These are phyloP conservation scores for Aporrectodea caliginosa DNA, from an alignment of 1,140 invertebrate species.

Conservation along the genomic window DNA sequence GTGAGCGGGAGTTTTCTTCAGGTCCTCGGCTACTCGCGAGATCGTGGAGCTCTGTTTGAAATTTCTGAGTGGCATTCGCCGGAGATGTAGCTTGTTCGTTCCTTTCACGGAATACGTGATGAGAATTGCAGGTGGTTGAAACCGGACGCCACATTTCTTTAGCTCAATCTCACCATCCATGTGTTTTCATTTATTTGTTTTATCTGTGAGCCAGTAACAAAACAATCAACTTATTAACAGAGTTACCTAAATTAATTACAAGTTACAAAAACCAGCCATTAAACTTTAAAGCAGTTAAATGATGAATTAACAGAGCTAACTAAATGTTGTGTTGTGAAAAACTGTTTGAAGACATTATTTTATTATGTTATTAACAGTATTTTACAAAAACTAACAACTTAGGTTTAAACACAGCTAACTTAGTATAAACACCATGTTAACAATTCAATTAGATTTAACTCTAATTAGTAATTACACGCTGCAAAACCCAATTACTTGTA, in stretches of 20 bases:
- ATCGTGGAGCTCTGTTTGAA: slow-evolving; percentile 48
- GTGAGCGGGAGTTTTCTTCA: slow-evolving; percentile 43
- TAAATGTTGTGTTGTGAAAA: neutral
- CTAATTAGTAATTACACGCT: too few relatives aligned
- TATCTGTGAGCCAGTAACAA: neutral
- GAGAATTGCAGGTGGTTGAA: slow-evolving; percentile 52
- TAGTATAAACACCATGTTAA: too few relatives aligned
- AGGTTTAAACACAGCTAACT: too few relatives aligned
- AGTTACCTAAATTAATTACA: too few relatives aligned
- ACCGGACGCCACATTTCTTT: slow-evolving; percentile 51
- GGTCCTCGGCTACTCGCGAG: slow-evolving; percentile 40
- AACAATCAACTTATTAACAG: neutral
- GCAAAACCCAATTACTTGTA: too few relatives aligned
- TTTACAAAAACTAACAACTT: too few relatives aligned
- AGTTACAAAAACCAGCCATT: too few relatives aligned
- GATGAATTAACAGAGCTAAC: neutral
- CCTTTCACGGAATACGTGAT: slow-evolving; percentile 44
- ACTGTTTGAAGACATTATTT: too few relatives aligned
- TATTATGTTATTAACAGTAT: too few relatives aligned
- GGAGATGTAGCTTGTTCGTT: slow-evolving; percentile 42
- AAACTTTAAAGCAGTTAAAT: neutral
- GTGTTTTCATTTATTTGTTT: too few relatives aligned
- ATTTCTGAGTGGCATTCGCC: slow-evolving; percentile 54
- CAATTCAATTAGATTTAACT: too few relatives aligned
- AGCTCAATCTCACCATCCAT: slow-evolving; percentile 25